phyloP scores from a whole-genome alignment of 2,888 invertebrate species.

The Trichogramma dendrolimi region DNA sequence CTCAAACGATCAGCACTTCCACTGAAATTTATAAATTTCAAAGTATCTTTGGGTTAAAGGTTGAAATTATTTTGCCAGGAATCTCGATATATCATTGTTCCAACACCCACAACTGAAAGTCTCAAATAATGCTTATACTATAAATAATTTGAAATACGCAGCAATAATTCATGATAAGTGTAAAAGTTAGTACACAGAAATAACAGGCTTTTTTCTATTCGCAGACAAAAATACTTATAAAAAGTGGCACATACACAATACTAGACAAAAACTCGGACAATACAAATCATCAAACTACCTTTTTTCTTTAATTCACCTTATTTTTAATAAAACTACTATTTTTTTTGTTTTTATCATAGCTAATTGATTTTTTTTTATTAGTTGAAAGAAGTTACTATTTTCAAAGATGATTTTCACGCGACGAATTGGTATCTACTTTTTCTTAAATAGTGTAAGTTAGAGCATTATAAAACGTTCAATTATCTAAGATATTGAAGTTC shows the following conservation, averaged over 20 bases:
- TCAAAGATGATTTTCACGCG: constrained; percentile 42
- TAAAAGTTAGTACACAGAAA: constrained; percentile 51
- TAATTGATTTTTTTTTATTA: constrained; percentile 18
- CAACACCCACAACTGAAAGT: constrained; percentile 22
- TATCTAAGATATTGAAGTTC: constrained; percentile 49
- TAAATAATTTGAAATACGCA: constrained; percentile 27
- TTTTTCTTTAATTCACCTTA: constrained; percentile 27
- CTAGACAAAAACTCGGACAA: constrained; percentile 50
- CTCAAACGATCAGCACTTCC: constrained; percentile 17
- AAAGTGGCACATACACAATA: constrained; percentile 51
- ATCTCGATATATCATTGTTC: constrained; percentile 20
- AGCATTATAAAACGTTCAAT: constrained; percentile 45
- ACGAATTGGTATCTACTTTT: constrained; percentile 39
- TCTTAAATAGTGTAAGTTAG: constrained; percentile 39
- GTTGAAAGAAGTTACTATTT: constrained; percentile 28
- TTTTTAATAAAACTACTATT: constrained; percentile 24
- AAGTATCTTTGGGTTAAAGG: constrained; percentile 26
- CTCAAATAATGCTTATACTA: constrained; percentile 22
- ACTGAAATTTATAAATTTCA: constrained; percentile 17
- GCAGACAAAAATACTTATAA: constrained; percentile 50
- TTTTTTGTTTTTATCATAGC: constrained; percentile 22
- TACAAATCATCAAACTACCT: constrained; percentile 50
- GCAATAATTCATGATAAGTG: constrained; percentile 38
- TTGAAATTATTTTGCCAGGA: constrained; percentile 27
- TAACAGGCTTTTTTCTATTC: constrained; percentile 45